A percentile compares a stretch with the other conserved stretches of the same genome.
Conservation (phyloP, 2,113 vertebrate species). For the Cygnus buccinator region DNA sequence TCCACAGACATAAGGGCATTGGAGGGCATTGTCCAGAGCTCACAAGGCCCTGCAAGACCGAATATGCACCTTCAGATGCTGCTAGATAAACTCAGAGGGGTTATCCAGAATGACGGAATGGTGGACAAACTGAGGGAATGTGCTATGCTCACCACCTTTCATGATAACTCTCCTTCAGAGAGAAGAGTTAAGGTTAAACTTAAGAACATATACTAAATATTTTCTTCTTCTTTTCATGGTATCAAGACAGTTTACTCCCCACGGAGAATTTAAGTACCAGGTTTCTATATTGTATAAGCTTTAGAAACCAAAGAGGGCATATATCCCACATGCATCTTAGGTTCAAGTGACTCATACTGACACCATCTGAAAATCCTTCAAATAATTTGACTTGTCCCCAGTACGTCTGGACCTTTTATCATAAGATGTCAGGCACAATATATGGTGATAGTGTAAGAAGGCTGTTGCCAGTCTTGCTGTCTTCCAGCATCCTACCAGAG, state of each 20-base stretch:
- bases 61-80: background rate
- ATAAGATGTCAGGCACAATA: background rate
- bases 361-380: background rate
- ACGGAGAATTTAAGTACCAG: background rate
- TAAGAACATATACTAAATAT: background rate
- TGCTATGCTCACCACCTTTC: background rate
- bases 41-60: background rate
- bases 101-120: background rate
- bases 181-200: background rate
- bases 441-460: background rate
- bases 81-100: background rate
- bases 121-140: background rate
- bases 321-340: background rate
- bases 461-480: background rate
- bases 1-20: background rate
- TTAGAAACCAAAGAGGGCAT: background rate
- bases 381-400: background rate
- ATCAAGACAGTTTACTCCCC: background rate
- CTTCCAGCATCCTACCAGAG: background rate
- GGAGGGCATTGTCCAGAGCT: background rate
- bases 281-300: background rate
- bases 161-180: background rate
- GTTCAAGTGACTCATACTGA: background rate
- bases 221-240: background rate
- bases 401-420: background rate